phyloP scores from a whole-genome alignment of 2,888 invertebrate species.

The Ectemnius continuus region DNA sequence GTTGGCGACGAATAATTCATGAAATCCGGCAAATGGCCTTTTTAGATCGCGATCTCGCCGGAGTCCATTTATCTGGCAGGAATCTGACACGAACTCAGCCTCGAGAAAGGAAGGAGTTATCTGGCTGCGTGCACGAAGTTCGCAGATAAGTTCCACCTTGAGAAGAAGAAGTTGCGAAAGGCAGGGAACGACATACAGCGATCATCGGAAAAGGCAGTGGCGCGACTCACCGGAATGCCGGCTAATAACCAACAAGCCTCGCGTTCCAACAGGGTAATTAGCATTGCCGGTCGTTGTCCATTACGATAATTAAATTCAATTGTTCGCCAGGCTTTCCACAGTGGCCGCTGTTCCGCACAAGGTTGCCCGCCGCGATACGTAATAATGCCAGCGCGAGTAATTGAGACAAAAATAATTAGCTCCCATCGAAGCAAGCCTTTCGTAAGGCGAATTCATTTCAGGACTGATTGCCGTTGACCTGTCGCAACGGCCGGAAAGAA shows the following conservation, averaged over 20 bases:
- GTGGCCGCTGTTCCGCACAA: constrained; percentile 30
- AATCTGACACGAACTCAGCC: not conserved
- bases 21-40: constrained; percentile 11
- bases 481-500: constrained; percentile 4
- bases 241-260: constrained; percentile 44
- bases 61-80: too few relatives aligned
- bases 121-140: too few relatives aligned
- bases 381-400: constrained; percentile 28
- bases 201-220: constrained; percentile 38
- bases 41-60: not conserved
- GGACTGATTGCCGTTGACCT: constrained; percentile 24
- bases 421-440: constrained; percentile 21
- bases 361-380: constrained; percentile 9
- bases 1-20: constrained; percentile 31
- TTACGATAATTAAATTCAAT: constrained; percentile 58
- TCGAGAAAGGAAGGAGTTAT: constrained; percentile 11
- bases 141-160: too few relatives aligned
- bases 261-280: constrained; percentile 44
- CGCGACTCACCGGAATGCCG: constrained; percentile 15
- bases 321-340: constrained; percentile 36
- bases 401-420: constrained; percentile 50
- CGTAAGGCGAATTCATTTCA: constrained; percentile 40
- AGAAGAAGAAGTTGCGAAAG: too few relatives aligned
- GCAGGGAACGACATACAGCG: not conserved
- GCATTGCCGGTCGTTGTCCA: constrained; percentile 51